Percentiles rank a stretch among this genome's conserved stretches.
These are phyloP conservation scores for Pseudomyrmex flavicornis DNA, from an alignment of 1,140 invertebrate species.

Conservation along the genomic window DNA sequence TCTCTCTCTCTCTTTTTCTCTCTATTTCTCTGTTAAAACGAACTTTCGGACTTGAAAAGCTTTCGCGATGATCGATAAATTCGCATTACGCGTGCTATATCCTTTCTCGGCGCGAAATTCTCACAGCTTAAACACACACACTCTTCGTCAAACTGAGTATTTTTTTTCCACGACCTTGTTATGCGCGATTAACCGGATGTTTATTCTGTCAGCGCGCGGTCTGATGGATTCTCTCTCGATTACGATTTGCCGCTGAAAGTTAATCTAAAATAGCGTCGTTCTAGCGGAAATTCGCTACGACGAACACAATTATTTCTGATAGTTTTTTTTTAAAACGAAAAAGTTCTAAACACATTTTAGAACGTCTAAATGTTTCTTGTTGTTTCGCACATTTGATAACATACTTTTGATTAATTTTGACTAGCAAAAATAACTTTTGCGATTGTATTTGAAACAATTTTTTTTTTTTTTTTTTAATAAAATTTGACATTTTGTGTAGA, in stretches of 20 bases:
- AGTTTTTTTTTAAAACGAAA: background rate
- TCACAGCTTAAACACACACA: constrained; percentile 3
- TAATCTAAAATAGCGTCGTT: constrained; percentile 15
- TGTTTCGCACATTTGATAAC: background rate
- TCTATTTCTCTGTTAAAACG: constrained; percentile 28
- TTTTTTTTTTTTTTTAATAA: background rate
- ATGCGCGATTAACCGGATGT: constrained; percentile 57
- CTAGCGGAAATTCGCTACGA: constrained; percentile 7
- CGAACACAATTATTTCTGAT: background rate
- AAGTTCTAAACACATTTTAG: too few species aligned
- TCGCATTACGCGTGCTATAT: constrained; percentile 41
- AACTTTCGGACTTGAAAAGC: constrained; percentile 47
- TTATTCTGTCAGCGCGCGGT: constrained; percentile 27
- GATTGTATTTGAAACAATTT: background rate
- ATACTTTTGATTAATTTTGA: background rate
- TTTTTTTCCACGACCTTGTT: constrained; percentile 54
- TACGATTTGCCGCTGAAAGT: constrained; percentile 21
- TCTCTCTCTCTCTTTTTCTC: background rate
- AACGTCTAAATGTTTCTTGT: background rate
- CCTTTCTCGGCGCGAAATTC: constrained; percentile 22
- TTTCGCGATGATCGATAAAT: constrained; percentile 55
- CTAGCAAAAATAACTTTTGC: background rate
- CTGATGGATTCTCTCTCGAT: constrained; percentile 53
- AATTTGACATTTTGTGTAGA: too few species aligned
- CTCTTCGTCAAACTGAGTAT: constrained; percentile 3